Conservation (phyloP, 2,888 invertebrate genomes). For the Andrena camellia region DNA sequence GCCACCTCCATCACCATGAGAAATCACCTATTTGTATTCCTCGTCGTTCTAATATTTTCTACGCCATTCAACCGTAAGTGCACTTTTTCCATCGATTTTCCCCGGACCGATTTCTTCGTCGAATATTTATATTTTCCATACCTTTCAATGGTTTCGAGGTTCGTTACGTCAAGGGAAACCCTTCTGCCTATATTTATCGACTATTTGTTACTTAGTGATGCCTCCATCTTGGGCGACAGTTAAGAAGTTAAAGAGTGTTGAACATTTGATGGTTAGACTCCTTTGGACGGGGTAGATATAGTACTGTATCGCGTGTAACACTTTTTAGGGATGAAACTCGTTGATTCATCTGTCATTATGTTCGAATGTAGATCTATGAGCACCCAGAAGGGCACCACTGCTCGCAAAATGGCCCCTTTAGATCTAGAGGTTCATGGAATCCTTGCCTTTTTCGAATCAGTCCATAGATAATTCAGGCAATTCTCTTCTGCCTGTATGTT, state of each 20-base stretch:
- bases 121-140: background rate
- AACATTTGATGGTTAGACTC: no score
- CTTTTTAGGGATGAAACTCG: no score
- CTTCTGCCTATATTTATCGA: no score
- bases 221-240: no score
- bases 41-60: slow-evolving; percentile 73
- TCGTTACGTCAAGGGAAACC: background rate
- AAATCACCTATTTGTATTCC: slow-evolving; percentile 66
- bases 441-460: background rate
- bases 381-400: no score
- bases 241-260: no score
- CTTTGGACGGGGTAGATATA: no score
- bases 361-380: no score
- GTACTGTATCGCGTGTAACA: no score
- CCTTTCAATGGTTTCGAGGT: background rate
- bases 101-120: background rate
- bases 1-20: slow-evolving; percentile 65
- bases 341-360: no score
- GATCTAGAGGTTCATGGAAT: background rate
- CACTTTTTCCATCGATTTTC: slow-evolving; percentile 22
- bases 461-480: background rate
- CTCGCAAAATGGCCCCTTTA: no score
- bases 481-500: background rate
- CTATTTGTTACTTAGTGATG: no score
- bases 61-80: slow-evolving; percentile 76